Evolutionary conservation across 2,797 vertebrate genomes (phyloP).

Genomic region (Coreius guichenoti): DNA sequence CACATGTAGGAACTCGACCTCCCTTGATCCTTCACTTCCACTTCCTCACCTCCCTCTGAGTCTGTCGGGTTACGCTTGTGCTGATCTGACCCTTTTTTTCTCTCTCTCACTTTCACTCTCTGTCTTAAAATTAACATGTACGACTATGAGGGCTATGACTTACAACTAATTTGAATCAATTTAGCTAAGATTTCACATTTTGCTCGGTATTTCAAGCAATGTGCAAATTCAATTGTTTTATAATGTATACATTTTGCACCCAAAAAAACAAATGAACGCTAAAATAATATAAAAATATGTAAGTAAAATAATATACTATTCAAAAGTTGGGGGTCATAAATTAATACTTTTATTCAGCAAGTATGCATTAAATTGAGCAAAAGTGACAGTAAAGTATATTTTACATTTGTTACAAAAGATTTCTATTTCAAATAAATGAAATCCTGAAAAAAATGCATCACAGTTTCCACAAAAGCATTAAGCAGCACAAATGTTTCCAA

Average conservation of each 20-base stretch:
- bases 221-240: neutral
- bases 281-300: neutral
- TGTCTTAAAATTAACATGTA: neutral
- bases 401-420: neutral
- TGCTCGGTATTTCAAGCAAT: neutral
- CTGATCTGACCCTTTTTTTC: neutral
- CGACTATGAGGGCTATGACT: neutral
- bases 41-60: conserved; percentile 46
- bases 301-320: neutral
- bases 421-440: too few relatives aligned
- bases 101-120: neutral
- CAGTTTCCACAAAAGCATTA: neutral
- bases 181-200: neutral
- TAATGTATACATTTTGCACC: neutral
- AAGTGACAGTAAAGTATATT: neutral
- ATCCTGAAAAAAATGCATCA: neutral
- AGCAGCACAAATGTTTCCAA: neutral
- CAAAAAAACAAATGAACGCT: neutral
- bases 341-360: neutral
- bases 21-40: conserved; percentile 60
- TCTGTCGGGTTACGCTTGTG: conserved; percentile 25
- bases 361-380: neutral
- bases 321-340: neutral
- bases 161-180: neutral
- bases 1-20: conserved; percentile 61